phyloP scores from a whole-genome alignment of 2,797 vertebrate species.

The Coccyzus lansbergi region DNA sequence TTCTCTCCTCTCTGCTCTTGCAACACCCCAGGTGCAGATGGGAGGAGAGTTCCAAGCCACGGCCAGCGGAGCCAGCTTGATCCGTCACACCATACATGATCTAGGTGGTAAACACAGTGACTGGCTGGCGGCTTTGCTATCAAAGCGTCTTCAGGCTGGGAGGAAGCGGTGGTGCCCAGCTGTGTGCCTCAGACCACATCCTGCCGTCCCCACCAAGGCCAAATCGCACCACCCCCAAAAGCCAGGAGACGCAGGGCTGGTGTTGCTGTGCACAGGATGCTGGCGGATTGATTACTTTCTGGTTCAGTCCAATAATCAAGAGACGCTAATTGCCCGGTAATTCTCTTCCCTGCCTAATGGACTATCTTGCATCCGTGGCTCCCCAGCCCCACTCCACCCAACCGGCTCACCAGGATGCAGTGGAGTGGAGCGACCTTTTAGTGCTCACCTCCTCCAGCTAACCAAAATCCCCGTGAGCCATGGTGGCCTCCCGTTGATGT shows the following conservation, averaged over 20 bases:
- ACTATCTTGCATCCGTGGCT: neutral
- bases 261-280: neutral
- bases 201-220: neutral
- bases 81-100: neutral
- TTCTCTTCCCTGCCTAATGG: neutral
- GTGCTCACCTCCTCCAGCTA: rapidly evolving
- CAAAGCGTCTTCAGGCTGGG: neutral
- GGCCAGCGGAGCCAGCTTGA: neutral
- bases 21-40: neutral
- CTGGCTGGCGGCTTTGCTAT: neutral
- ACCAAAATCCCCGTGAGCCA: neutral
- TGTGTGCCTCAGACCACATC: neutral
- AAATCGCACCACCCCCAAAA: neutral
- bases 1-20: neutral
- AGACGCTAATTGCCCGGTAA: neutral
- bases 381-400: neutral
- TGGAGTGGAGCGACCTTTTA: neutral
- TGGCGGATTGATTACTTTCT: neutral
- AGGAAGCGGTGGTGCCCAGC: neutral
- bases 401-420: neutral
- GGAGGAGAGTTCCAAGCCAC: neutral
- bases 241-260: rapidly evolving
- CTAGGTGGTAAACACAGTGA: neutral
- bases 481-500: neutral
- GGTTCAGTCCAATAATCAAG: conserved; percentile 34